These are phyloP conservation scores for Caenorhabditis briggsae DNA, from an alignment of 1,140 invertebrate species.

Conservation along the genomic window DNA sequence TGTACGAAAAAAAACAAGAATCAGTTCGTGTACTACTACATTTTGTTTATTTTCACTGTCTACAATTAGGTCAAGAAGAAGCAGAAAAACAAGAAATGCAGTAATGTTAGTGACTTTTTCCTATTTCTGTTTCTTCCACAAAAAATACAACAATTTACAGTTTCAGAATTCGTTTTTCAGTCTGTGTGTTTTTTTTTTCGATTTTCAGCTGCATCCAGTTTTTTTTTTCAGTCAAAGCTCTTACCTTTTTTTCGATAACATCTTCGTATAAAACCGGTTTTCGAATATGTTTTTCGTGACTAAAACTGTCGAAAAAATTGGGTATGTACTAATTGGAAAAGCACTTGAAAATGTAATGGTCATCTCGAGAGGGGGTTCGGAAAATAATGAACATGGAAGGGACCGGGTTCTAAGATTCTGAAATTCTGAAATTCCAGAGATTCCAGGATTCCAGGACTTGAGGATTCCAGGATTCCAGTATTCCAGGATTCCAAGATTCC, in stretches of 20 bases:
- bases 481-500: no score
- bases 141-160: slow-evolving; percentile 4
- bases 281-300: not conserved
- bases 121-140: not conserved
- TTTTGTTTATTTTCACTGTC: not conserved
- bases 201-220: not conserved
- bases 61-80: not conserved
- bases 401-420: no score
- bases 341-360: not conserved
- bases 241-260: slow-evolving; percentile 6
- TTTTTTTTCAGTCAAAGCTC: slow-evolving; percentile 3
- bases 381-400: no score
- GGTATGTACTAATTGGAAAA: slow-evolving; percentile 29
- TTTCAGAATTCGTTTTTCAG: not conserved
- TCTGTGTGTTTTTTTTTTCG: not conserved
- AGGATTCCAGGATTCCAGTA: no score
- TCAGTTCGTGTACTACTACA: not conserved
- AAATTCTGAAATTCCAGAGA: no score
- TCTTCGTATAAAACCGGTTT: not conserved
- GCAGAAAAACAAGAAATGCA: slow-evolving; percentile 1
- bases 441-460: no score
- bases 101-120: not conserved
- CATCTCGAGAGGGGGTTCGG: not conserved
- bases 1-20: not conserved
- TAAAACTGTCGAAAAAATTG: not conserved